phyloP scores from a whole-genome alignment of 2,113 vertebrate species.

The Catharus minimus region DNA sequence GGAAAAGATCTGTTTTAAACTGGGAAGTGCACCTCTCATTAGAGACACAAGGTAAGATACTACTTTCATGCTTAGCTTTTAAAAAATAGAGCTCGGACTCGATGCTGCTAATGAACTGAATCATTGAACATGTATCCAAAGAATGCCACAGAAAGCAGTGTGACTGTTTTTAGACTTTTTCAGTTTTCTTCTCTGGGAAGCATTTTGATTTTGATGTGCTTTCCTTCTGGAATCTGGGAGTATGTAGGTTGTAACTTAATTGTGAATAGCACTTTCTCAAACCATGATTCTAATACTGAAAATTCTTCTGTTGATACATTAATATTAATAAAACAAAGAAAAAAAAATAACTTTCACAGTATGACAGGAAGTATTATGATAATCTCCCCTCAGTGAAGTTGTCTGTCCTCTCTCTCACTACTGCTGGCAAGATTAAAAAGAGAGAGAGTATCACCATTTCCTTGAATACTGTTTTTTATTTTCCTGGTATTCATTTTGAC shows the following conservation, averaged over 20 bases:
- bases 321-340: background rate
- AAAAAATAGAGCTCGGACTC: background rate
- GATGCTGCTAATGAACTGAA: background rate
- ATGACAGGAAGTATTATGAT: background rate
- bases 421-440: background rate
- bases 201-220: background rate
- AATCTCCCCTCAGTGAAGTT: background rate
- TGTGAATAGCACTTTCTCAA: background rate
- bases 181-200: background rate
- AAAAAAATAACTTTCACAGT: background rate
- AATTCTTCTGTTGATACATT: background rate
- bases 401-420: background rate
- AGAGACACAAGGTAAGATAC: conserved; percentile 74
- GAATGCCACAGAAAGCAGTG: background rate
- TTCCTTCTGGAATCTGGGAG: background rate
- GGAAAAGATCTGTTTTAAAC: conserved; percentile 84
- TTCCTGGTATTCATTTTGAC: background rate
- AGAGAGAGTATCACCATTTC: background rate
- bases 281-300: background rate
- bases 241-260: background rate
- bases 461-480: background rate
- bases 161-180: background rate
- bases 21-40: conserved; percentile 87
- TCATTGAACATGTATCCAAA: background rate
- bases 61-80: background rate